Evolutionary conservation across 1,140 invertebrate species (phyloP).

Genomic region (Idris sp.): DNA sequence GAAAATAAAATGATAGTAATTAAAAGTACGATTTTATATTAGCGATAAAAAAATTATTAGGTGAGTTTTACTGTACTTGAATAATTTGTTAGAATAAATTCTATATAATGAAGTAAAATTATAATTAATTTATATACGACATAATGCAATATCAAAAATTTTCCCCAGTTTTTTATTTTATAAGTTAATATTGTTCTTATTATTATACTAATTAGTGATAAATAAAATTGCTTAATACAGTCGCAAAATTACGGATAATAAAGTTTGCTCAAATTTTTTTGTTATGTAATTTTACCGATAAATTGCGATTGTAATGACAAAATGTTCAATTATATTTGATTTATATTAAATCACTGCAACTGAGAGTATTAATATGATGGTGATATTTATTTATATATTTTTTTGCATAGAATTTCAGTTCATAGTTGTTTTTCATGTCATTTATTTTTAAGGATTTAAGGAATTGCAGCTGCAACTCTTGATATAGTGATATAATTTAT

Average conservation of each 20-base stretch:
- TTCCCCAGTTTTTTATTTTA: too few species aligned
- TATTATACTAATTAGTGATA: constrained; percentile 25
- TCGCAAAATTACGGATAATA: constrained; percentile 53
- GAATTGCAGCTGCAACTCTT: constrained; percentile 23
- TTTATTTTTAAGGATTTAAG: constrained; percentile 36
- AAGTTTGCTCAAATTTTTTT: constrained; percentile 43
- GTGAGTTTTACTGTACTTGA: too few species aligned
- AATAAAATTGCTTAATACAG: constrained; percentile 41
- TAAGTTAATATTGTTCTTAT: constrained; percentile 21
- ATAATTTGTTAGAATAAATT: too few species aligned
- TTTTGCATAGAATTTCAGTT: constrained; percentile 39
- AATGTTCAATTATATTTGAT: constrained; percentile 38
- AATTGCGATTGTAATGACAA: constrained; percentile 52
- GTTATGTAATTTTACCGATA: constrained; percentile 36
- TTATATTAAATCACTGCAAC: constrained; percentile 57
- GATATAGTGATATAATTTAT: constrained; percentile 25
- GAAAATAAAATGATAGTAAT: too few species aligned
- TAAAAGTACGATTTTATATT: too few species aligned
- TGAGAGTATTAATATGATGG: constrained; percentile 43
- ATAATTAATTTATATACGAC: too few species aligned
- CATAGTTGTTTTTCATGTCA: constrained; percentile 26
- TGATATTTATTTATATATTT: constrained; percentile 57
- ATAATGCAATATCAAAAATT: constrained; percentile 46
- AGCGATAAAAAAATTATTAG: too few species aligned
- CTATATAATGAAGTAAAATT: too few species aligned